Evolutionary conservation across 2,888 invertebrate species (phyloP).

Genomic region (Thelaira solivaga): DNA sequence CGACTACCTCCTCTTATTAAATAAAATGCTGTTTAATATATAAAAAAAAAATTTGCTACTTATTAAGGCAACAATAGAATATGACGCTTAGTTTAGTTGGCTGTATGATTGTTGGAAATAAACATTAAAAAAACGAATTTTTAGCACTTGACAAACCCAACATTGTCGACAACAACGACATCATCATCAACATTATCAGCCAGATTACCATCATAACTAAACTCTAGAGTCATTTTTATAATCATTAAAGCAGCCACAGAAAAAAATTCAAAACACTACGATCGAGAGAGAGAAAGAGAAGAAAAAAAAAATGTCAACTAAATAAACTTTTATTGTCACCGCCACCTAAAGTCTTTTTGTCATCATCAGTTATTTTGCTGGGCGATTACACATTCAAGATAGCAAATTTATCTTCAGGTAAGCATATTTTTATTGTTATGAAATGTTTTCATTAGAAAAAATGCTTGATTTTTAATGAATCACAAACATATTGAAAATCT

Average conservation of each 20-base stretch:
- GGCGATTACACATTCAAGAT: background rate
- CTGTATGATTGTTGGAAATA: background rate
- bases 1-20: too few species aligned
- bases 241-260: background rate
- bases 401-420: background rate
- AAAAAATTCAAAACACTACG: slow-evolving; percentile 26
- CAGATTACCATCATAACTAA: slow-evolving; percentile 32
- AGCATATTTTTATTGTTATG: background rate
- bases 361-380: slow-evolving; percentile 15
- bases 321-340: slow-evolving; percentile 27
- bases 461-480: too few species aligned
- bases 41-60: slow-evolving; percentile 44
- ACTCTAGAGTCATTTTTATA: slow-evolving; percentile 20
- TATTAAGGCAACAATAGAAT: slow-evolving; percentile 41
- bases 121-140: slow-evolving; percentile 8
- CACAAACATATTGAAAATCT: too few species aligned
- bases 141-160: slow-evolving; percentile 15
- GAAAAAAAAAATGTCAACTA: background rate
- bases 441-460: too few species aligned
- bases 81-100: slow-evolving; percentile 1
- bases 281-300: background rate
- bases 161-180: slow-evolving; percentile 17
- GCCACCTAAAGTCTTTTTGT: slow-evolving; percentile 23
- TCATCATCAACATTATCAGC: slow-evolving; percentile 17
- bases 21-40: slow-evolving; percentile 16